Percentiles rank a stretch among this genome's conserved stretches.
These are phyloP conservation scores for Cataglyphis livida DNA, from an alignment of 2,888 invertebrate species.

Conservation along the genomic window DNA sequence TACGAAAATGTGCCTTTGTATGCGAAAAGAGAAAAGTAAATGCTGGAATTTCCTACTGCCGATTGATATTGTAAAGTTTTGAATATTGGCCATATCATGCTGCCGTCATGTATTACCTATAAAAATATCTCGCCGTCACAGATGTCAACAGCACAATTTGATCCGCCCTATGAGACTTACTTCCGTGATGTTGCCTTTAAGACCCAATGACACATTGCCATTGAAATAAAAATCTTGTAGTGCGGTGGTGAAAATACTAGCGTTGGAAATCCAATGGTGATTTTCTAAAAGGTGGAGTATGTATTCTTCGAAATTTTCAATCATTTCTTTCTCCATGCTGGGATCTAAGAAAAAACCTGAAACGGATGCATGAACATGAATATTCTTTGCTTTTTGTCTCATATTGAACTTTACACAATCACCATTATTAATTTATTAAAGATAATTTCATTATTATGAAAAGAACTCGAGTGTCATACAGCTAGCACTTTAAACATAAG, in stretches of 20 bases:
- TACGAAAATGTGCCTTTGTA: slow-evolving; percentile 78
- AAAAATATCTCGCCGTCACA: slow-evolving; percentile 27
- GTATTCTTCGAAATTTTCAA: slow-evolving; percentile 63
- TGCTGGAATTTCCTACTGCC: slow-evolving; percentile 73
- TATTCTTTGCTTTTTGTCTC: background rate
- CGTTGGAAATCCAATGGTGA: slow-evolving; percentile 63
- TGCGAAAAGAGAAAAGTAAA: slow-evolving; percentile 76
- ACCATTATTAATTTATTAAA: slow-evolving; percentile 8
- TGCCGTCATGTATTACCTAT: slow-evolving; percentile 73
- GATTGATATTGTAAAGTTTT: slow-evolving; percentile 63
- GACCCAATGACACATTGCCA: slow-evolving; percentile 55
- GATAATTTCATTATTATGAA: background rate
- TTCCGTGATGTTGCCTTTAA: slow-evolving; percentile 62
- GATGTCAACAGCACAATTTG: slow-evolving; percentile 1
- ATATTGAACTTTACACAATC: background rate
- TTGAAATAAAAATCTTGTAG: slow-evolving; percentile 74
- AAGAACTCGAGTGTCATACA: background rate
- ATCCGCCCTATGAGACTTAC: slow-evolving; percentile 54
- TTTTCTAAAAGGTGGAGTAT: slow-evolving; percentile 59
- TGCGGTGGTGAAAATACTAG: slow-evolving; percentile 57
- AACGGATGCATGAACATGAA: background rate
- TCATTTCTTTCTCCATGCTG: slow-evolving; percentile 43
- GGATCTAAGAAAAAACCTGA: slow-evolving; percentile 55
- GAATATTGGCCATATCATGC: slow-evolving; percentile 70
- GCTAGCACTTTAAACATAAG: background rate